These are phyloP conservation scores for Tyrophagus putrescentiae DNA, from an alignment of 1,140 invertebrate genomes.

Conservation along the genomic window DNA sequence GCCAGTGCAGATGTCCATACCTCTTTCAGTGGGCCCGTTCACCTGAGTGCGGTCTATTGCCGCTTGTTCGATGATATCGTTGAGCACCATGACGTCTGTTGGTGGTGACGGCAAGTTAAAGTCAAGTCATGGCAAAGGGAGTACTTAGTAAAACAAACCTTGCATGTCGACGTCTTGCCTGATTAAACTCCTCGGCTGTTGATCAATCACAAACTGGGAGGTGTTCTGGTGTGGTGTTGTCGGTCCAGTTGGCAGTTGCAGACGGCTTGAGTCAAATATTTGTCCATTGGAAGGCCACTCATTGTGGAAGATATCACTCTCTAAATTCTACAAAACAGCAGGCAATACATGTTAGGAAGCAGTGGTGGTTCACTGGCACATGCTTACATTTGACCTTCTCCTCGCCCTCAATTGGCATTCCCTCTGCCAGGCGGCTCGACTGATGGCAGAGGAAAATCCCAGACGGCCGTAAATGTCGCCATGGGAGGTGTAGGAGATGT, in stretches of 20 bases:
- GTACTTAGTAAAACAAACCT: conserved; percentile 43
- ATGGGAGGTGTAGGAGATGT: conserved; percentile 81
- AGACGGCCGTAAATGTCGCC: conserved; percentile 57
- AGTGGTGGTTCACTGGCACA: background rate
- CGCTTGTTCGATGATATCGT: conserved; percentile 91
- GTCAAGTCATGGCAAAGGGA: background rate
- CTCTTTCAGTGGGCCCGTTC: conserved; percentile 64
- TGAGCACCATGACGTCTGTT: conserved; percentile 90
- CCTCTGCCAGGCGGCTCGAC: conserved; percentile 48
- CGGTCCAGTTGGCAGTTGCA: background rate
- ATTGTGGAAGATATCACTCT: background rate
- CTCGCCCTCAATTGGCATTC: conserved; percentile 60
- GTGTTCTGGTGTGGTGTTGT: too few species aligned
- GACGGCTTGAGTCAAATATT: background rate
- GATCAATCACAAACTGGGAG: conserved; percentile 74
- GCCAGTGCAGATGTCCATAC: conserved; percentile 30
- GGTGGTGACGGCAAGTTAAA: conserved; percentile 29
- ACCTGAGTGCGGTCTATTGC: conserved; percentile 48
- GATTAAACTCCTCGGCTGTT: conserved; percentile 46
- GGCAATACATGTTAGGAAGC: background rate
- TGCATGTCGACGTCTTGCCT: conserved; percentile 82
- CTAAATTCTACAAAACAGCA: background rate
- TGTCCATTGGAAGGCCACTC: conserved; percentile 6
- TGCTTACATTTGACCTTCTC: conserved; percentile 28
- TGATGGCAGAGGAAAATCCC: conserved; percentile 33